A percentile compares a stretch with the other conserved stretches of the same genome.
These are phyloP conservation scores for Notospermus geniculatus DNA, from an alignment of 1,140 invertebrate species.

Conservation along the genomic window DNA sequence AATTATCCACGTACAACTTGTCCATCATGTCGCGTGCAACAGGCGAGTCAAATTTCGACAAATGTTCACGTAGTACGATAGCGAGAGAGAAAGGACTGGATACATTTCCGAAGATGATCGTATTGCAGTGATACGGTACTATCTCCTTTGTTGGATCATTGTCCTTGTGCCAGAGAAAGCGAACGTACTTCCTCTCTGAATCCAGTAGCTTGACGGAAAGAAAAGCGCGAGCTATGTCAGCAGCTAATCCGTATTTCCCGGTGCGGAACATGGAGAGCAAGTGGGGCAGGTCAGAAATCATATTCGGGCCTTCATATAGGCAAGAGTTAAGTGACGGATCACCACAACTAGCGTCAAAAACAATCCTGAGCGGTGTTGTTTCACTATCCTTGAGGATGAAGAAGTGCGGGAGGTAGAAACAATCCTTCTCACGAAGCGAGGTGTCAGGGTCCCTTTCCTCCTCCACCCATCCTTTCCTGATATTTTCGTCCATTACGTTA, in stretches of 20 bases:
- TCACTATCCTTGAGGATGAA: constrained; percentile 2
- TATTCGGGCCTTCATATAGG: constrained; percentile 1
- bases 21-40: neutral
- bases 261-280: neutral
- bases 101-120: constrained; percentile 9
- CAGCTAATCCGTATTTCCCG: neutral
- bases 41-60: neutral
- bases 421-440: neutral
- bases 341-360: neutral
- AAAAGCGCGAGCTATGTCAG: constrained; percentile 1
- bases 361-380: constrained; percentile 5
- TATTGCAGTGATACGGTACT: constrained; percentile 10
- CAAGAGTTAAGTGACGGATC: constrained; percentile 2
- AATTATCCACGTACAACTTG: constrained; percentile 8
- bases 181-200: neutral
- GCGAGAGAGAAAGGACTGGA: constrained; percentile 5
- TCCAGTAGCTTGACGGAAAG: neutral
- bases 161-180: constrained; percentile 4
- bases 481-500: no score
- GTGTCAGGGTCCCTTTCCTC: no score
- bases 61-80: neutral
- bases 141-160: neutral
- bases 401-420: constrained; percentile 2
- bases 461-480: no score
- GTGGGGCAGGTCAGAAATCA: neutral